These are phyloP conservation scores for Timema cristinae DNA, from an alignment of 2,888 invertebrate genomes.

Conservation along the genomic window DNA sequence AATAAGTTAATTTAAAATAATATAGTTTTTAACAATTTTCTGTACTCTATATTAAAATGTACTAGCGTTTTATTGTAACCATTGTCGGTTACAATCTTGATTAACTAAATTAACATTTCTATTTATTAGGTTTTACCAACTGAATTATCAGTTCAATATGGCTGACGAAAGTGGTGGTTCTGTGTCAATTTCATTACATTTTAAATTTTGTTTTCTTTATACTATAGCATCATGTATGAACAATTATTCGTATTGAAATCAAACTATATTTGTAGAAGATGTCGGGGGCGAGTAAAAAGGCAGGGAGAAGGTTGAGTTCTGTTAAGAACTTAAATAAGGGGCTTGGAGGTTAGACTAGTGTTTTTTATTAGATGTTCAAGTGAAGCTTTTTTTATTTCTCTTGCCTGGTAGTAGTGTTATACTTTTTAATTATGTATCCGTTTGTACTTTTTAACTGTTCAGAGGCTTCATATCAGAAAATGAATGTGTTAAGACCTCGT, in stretches of 20 bases:
- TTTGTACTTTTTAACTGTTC: no score
- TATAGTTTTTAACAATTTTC: neutral
- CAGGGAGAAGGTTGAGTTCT: slow-evolving; percentile 33
- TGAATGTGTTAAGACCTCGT: no score
- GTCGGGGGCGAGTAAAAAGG: slow-evolving; percentile 39
- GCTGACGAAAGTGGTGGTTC: slow-evolving; percentile 40
- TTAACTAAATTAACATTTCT: no score
- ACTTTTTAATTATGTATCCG: no score
- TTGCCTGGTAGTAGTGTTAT: no score
- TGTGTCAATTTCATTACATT: slow-evolving; percentile 34
- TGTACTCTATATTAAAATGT: no score
- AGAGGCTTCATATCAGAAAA: no score
- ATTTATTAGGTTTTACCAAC: neutral
- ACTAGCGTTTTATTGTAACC: slow-evolving; percentile 12
- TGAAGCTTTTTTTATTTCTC: no score
- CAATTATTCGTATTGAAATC: slow-evolving; percentile 40
- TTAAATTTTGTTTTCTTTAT: slow-evolving; percentile 38
- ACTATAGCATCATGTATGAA: slow-evolving; percentile 38
- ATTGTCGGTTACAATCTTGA: neutral
- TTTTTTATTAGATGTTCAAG: no score
- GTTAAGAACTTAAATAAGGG: slow-evolving; percentile 39
- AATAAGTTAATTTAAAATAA: neutral
- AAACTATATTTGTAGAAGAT: slow-evolving; percentile 38
- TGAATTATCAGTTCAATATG: slow-evolving; percentile 33
- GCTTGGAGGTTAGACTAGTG: slow-evolving; percentile 42